Percentiles rank a stretch among this genome's conserved stretches.
Conservation (phyloP, 2,888 invertebrate species). For the Macrosoma leucophasiata region DNA sequence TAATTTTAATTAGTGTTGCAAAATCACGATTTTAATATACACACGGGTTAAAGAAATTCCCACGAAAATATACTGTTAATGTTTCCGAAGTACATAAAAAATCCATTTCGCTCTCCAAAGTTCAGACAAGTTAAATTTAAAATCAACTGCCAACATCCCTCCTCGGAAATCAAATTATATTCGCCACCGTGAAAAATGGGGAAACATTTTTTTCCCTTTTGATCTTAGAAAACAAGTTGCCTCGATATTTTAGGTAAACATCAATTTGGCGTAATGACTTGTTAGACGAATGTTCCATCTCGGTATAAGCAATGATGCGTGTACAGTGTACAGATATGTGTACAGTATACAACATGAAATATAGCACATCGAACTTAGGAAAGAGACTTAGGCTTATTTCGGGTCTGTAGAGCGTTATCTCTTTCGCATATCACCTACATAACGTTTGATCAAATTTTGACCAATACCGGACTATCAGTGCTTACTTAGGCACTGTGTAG, state of each 20-base stretch:
- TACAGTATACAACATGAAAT: no score
- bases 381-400: no score
- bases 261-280: conserved; percentile 50
- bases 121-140: conserved; percentile 59
- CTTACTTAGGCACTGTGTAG: no score
- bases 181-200: conserved; percentile 57
- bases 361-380: no score
- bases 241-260: conserved; percentile 50
- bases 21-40: neutral
- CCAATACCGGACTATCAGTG: no score
- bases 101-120: conserved; percentile 52
- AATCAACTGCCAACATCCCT: conserved; percentile 58
- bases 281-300: conserved; percentile 29
- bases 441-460: no score
- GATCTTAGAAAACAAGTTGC: conserved; percentile 53
- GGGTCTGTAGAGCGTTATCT: no score
- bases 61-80: conserved; percentile 49
- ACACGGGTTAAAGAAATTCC: conserved; percentile 3
- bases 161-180: conserved; percentile 64
- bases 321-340: no score
- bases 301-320: no score
- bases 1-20: neutral
- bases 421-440: no score
- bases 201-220: conserved; percentile 53
- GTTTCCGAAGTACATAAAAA: conserved; percentile 50